These are phyloP conservation scores for Hyles vespertilio DNA, from an alignment of 1,140 invertebrate genomes.

Conservation along the genomic window DNA sequence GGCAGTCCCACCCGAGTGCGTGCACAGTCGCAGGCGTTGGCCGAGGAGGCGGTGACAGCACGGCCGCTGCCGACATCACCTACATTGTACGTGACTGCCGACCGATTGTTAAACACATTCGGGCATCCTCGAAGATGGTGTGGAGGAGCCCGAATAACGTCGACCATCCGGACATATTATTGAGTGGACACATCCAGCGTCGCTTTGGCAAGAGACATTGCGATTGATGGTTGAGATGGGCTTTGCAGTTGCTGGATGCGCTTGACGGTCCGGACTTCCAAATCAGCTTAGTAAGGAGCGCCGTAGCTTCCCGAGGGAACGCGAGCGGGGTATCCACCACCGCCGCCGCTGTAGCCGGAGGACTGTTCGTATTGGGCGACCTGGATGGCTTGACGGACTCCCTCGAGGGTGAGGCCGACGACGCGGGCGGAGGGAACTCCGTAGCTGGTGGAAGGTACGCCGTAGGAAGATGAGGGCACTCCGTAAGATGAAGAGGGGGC, in stretches of 20 bases:
- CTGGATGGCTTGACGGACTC: conserved; percentile 85
- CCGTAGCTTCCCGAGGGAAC: conserved; percentile 78
- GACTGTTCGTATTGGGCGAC: conserved; percentile 82
- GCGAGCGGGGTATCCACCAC: conserved; percentile 73
- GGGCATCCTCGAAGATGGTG: conserved; percentile 33
- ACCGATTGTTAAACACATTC: conserved; percentile 51
- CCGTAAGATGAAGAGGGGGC: conserved; percentile 79
- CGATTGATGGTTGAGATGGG: background rate
- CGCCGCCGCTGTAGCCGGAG: conserved; percentile 31
- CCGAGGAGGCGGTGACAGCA: conserved; percentile 33
- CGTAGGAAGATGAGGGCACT: conserved; percentile 78
- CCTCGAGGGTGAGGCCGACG: conserved; percentile 85
- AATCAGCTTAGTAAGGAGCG: conserved; percentile 71
- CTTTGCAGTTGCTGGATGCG: conserved; percentile 13
- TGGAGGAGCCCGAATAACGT: conserved; percentile 45
- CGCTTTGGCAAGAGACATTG: background rate
- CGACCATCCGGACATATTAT: conserved; percentile 21
- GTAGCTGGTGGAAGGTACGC: conserved; percentile 77
- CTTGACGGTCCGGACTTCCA: conserved; percentile 28
- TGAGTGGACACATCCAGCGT: conserved; percentile 13
- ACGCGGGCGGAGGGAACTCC: conserved; percentile 80
- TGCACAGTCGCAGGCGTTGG: conserved; percentile 71
- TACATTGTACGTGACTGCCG: conserved; percentile 67
- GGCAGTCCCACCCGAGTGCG: conserved; percentile 53
- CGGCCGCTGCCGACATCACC: conserved; percentile 50